phyloP scores from a whole-genome alignment of 1,140 invertebrate species.

The Drosophila simulans region DNA sequence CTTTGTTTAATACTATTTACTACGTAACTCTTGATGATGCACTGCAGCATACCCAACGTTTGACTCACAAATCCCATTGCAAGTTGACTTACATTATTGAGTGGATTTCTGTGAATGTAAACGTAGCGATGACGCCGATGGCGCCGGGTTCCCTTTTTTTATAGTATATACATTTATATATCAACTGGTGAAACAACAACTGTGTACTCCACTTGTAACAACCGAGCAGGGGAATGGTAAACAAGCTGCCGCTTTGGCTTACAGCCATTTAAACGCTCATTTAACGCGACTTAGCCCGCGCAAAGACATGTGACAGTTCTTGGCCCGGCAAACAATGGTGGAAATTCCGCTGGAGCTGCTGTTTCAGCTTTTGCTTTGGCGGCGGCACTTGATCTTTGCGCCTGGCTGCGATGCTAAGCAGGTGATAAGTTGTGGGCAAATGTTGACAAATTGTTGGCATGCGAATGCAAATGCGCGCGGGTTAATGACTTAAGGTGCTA shows the following conservation, averaged over 20 bases:
- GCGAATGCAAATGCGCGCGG: conserved; percentile 42
- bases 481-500: conserved; percentile 44
- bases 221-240: conserved; percentile 9
- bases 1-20: not conserved
- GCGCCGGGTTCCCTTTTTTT: conserved; percentile 12
- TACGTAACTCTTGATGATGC: not conserved
- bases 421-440: conserved; percentile 66
- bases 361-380: not conserved
- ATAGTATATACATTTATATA: not conserved
- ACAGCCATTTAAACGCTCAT: conserved; percentile 62
- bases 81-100: conserved; percentile 13
- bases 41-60: not conserved
- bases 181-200: conserved; percentile 8
- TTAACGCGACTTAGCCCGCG: conserved; percentile 46
- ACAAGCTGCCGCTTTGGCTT: conserved; percentile 33
- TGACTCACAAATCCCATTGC: conserved; percentile 30
- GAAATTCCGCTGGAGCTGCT: conserved; percentile 37
- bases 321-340: conserved; percentile 52
- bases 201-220: conserved; percentile 15
- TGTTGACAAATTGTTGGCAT: conserved; percentile 64
- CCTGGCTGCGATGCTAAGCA: conserved; percentile 49
- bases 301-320: conserved; percentile 56
- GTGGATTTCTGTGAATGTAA: conserved; percentile 33
- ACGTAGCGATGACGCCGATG: conserved; percentile 14
- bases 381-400: conserved; percentile 35